Conservation (phyloP, 1,140 invertebrate genomes). For the Nymphalis io region DNA sequence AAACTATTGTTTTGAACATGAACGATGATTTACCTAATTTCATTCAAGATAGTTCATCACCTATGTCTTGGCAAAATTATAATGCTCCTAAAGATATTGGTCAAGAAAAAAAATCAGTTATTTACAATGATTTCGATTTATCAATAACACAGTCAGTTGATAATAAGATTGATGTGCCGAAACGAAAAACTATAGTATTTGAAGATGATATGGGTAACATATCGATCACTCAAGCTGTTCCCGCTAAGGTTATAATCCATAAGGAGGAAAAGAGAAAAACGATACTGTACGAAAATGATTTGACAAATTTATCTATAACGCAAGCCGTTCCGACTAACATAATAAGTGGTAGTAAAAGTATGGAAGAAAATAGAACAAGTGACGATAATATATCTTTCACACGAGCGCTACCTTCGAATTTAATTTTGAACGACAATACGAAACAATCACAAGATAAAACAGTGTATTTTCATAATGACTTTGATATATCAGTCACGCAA, state of each 20-base stretch:
- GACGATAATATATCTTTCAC: constrained; percentile 55
- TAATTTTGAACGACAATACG: constrained; percentile 27
- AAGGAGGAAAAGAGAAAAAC: constrained; percentile 36
- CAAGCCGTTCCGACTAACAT: constrained; percentile 42
- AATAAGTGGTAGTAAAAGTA: constrained; percentile 26
- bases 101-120: constrained; percentile 25
- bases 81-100: background rate
- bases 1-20: constrained; percentile 57
- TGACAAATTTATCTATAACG: constrained; percentile 46
- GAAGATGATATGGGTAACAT: constrained; percentile 40
- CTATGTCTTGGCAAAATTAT: background rate
- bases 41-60: constrained; percentile 10
- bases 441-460: constrained; percentile 23
- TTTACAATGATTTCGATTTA: constrained; percentile 44
- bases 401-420: constrained; percentile 45
- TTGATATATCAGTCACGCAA: constrained; percentile 32
- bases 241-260: constrained; percentile 34
- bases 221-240: constrained; percentile 46
- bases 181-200: constrained; percentile 42
- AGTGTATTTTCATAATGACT: constrained; percentile 24
- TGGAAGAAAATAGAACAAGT: constrained; percentile 37
- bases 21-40: constrained; percentile 66
- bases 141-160: constrained; percentile 45
- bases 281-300: constrained; percentile 36
- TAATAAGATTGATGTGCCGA: constrained; percentile 24